Conservation (phyloP, 2,113 vertebrate genomes). For the Lagopus muta region DNA sequence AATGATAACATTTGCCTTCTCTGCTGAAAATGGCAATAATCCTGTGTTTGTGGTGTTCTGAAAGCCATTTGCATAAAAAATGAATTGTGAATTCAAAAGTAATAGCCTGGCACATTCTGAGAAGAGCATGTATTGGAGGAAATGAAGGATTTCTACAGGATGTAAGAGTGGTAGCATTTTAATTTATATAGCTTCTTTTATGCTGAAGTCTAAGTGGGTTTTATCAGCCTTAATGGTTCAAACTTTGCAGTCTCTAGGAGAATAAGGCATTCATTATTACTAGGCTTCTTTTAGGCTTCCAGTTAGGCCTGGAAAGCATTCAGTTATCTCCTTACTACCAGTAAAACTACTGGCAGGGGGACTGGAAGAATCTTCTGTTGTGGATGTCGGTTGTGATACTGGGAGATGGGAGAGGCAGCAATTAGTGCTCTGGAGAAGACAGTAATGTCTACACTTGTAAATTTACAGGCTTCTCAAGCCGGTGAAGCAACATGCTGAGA, state of each 20-base stretch:
- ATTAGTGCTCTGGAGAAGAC: background rate
- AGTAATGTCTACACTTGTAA: background rate
- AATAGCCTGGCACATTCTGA: background rate
- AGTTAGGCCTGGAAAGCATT: background rate
- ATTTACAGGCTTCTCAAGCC: background rate
- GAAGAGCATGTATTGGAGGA: background rate
- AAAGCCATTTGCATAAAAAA: slow-evolving; percentile 31
- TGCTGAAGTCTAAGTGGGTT: background rate
- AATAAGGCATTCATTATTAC: background rate
- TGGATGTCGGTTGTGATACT: background rate
- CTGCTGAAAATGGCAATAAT: background rate
- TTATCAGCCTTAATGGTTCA: background rate
- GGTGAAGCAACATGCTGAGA: background rate
- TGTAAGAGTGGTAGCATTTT: background rate
- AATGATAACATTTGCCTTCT: background rate
- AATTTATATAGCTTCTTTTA: background rate
- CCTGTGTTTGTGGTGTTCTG: background rate
- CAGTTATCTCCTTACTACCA: background rate
- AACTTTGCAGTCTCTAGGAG: background rate
- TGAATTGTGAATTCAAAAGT: background rate
- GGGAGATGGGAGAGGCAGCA: background rate
- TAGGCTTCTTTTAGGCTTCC: no score
- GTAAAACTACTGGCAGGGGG: background rate
- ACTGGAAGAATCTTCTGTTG: background rate
- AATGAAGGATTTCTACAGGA: background rate